Conservation (phyloP, 1,140 invertebrate genomes). For the Antheraea pernyi region DNA sequence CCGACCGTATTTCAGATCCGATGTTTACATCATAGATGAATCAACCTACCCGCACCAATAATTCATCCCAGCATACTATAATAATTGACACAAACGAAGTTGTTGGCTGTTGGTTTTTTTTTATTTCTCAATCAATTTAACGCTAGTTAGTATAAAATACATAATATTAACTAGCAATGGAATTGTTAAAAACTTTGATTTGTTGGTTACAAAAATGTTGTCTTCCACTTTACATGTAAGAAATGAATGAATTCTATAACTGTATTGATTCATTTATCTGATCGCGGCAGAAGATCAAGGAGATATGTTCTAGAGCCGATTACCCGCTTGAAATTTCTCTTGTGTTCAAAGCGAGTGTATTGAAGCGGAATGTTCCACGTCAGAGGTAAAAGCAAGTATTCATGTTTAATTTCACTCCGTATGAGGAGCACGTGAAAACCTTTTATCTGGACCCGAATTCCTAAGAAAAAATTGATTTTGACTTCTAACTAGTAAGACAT, state of each 20-base stretch:
- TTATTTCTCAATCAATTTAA: too few species aligned
- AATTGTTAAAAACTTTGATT: too few species aligned
- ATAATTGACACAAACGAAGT: too few species aligned
- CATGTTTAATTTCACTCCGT: conserved; percentile 72
- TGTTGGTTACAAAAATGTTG: too few species aligned
- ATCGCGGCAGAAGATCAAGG: conserved; percentile 40
- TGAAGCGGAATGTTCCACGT: conserved; percentile 72
- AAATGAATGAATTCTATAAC: not conserved
- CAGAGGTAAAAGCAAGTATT: conserved; percentile 75
- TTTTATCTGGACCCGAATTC: conserved; percentile 67
- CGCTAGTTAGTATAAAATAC: too few species aligned
- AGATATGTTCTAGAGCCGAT: conserved; percentile 55
- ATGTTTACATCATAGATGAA: too few species aligned
- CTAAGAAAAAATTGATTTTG: conserved; percentile 42
- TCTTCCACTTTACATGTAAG: not conserved
- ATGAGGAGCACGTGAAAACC: conserved; percentile 60
- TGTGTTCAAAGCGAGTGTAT: conserved; percentile 73
- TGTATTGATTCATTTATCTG: conserved; percentile 47
- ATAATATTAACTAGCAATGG: too few species aligned
- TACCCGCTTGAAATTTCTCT: conserved; percentile 61
- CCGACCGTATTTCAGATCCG: too few species aligned
- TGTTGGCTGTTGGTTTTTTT: too few species aligned
- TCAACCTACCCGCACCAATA: too few species aligned
- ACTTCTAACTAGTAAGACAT: not conserved
- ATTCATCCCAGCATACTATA: too few species aligned